Percentiles rank a stretch among this genome's conserved stretches.
Evolutionary conservation across 2,797 vertebrate genomes (phyloP).

Genomic region (Labroides dimidiatus): DNA sequence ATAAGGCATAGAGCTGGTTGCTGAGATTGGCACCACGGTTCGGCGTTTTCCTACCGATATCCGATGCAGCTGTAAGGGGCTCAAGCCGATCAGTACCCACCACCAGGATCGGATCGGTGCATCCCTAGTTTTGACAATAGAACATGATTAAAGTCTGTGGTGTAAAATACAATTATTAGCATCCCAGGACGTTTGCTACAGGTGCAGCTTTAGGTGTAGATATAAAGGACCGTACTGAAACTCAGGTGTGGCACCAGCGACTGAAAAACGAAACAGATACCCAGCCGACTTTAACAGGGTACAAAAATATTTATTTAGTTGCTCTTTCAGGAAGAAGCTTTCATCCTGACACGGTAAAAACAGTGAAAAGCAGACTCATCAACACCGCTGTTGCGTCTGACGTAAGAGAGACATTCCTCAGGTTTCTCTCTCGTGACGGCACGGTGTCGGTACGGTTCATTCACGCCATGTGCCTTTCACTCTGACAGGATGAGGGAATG

Average conservation of each 20-base stretch:
- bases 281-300: too few species aligned
- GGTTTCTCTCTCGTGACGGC: slow-evolving; percentile 20
- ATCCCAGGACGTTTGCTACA: too few species aligned
- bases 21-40: too few species aligned
- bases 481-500: not conserved
- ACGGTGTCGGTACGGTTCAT: slow-evolving; percentile 10
- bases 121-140: too few species aligned
- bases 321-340: not conserved
- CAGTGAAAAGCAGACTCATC: not conserved
- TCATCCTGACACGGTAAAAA: not conserved
- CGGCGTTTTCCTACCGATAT: too few species aligned
- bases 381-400: slow-evolving; percentile 12
- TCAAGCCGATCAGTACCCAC: too few species aligned
- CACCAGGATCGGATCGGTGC: too few species aligned
- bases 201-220: not conserved
- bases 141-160: too few species aligned
- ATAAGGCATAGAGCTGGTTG: too few species aligned
- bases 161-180: too few species aligned
- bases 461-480: not conserved
- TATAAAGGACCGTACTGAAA: not conserved
- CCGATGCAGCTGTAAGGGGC: too few species aligned
- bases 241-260: not conserved
- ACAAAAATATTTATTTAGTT: too few species aligned
- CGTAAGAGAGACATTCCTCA: slow-evolving; percentile 35
- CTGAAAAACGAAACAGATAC: not conserved